A percentile compares a stretch with the other conserved stretches of the same genome.
Conservation (phyloP, 2,113 vertebrate species). For the Chaenogobius annularis region DNA sequence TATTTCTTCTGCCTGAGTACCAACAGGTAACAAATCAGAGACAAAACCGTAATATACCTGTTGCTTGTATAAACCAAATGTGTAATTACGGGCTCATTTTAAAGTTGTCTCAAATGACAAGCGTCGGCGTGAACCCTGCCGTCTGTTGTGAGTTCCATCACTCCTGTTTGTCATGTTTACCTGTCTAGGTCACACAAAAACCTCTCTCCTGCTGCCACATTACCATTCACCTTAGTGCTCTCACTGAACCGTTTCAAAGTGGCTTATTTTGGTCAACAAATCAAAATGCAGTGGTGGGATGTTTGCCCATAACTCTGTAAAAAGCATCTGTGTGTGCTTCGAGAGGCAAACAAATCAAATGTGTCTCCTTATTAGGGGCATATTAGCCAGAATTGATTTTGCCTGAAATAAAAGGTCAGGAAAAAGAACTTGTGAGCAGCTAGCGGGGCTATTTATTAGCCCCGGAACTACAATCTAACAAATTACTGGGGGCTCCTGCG, state of each 20-base stretch:
- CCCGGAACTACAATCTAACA: constrained; percentile 67
- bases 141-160: constrained; percentile 9
- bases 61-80: background rate
- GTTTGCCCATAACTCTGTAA: constrained; percentile 29
- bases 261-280: constrained; percentile 48
- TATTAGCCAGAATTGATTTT: constrained; percentile 77
- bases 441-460: constrained; percentile 68
- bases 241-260: constrained; percentile 40
- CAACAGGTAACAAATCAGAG: background rate
- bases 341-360: constrained; percentile 64
- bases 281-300: constrained; percentile 24
- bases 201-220: constrained; percentile 14
- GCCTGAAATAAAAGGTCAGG: constrained; percentile 78
- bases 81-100: background rate
- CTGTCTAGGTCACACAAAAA: background rate
- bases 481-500: constrained; percentile 58
- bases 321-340: constrained; percentile 45
- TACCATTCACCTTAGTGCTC: constrained; percentile 25
- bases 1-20: no score
- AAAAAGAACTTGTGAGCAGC: constrained; percentile 72
- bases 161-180: constrained; percentile 23
- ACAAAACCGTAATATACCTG: background rate
- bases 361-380: constrained; percentile 65
- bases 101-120: constrained; percentile 5
- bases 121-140: background rate